Evolutionary conservation across 2,797 vertebrate species (phyloP), one percentile per base, ranked within the genome.

Genomic region (Capromys pilorides): DNA sequence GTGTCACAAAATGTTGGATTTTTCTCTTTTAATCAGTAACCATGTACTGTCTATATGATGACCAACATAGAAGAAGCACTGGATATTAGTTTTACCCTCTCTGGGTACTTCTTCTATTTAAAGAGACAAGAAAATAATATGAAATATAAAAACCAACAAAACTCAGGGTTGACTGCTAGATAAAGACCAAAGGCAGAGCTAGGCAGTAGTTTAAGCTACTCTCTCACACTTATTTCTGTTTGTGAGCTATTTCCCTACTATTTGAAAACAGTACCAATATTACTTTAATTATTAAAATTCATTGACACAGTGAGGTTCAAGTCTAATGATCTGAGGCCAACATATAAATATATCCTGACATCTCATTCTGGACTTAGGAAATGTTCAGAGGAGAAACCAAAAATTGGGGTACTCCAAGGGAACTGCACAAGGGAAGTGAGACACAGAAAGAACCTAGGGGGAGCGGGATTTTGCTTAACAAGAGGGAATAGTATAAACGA

Each of bases 61-160:
- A 45, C 57, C 22, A 78, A 36, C 62, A 87, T 31, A 73, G 82
- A 90, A 78, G 62, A 86, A 78, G 28, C 31, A 28, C 4, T 31
- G 67, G 16, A 61, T 73, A 39, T 13, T 14, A n/a, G 24, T 54
- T 54, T 39, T 69, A 24, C 13, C n/a, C 28, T 91, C 33, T 5
- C 2, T 41, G 75, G 22, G 18, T 86, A 83, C 75, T 79, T 67
- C 64, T 79, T 90, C 51, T 49, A 39, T 49, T 73, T 61, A 94
- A 91, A 41, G 8, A 82, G 24, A 86, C 3, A 73, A 81, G 36
- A 95, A 94, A 93, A 88, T 59, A 64, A 10, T 61, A 85, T 33
- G 1, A 82, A 96, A 85, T 67, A 39, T 84, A 54, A 77, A 51
- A 85, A 64, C 14, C n/a, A n/a, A 26, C 36, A 88, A 31, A 93